A percentile compares a stretch with the other conserved stretches of the same genome.
phyloP scores from a whole-genome alignment of 2,113 vertebrate species.

The Channa maculata region DNA sequence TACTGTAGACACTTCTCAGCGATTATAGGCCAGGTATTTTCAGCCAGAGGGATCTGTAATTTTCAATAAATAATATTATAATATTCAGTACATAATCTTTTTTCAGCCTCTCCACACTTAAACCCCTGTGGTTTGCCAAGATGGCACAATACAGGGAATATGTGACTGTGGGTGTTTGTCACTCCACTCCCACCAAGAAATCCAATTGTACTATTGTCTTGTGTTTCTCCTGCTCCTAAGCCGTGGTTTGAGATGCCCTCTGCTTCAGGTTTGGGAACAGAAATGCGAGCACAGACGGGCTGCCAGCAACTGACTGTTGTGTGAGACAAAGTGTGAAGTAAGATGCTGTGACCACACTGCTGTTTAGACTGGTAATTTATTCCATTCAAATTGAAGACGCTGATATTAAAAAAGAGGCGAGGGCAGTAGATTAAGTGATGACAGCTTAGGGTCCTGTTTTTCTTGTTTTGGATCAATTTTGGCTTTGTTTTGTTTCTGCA shows the following conservation, averaged over 20 bases:
- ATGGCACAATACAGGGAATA: conserved; percentile 30
- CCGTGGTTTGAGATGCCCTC: conserved; percentile 34
- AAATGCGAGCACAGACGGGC: conserved; percentile 64
- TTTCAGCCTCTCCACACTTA: conserved; percentile 5
- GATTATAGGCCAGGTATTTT: not conserved
- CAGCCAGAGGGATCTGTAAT: not conserved
- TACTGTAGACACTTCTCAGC: not conserved
- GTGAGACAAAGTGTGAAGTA: conserved; percentile 73
- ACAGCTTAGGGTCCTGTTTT: conserved; percentile 46
- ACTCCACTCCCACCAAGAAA: conserved; percentile 31
- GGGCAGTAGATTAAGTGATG: conserved; percentile 40
- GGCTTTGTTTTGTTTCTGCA: conserved; percentile 19
- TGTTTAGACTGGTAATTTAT: conserved; percentile 51
- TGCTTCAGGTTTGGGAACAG: conserved; percentile 63
- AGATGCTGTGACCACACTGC: conserved; percentile 56
- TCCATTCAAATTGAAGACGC: conserved; percentile 11
- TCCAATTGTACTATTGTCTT: conserved; percentile 32
- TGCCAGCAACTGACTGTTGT: conserved; percentile 59
- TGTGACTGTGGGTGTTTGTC: conserved; percentile 8
- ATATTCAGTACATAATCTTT: conserved; percentile 19
- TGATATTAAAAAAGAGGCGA: conserved; percentile 12
- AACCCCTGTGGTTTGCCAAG: not conserved
- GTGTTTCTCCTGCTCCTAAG: conserved; percentile 19
- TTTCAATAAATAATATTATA: conserved; percentile 17
- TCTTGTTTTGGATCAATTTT: conserved; percentile 34